These are phyloP conservation scores for Microtus montanus DNA, from an alignment of 2,113 vertebrate species.

Conservation along the genomic window DNA sequence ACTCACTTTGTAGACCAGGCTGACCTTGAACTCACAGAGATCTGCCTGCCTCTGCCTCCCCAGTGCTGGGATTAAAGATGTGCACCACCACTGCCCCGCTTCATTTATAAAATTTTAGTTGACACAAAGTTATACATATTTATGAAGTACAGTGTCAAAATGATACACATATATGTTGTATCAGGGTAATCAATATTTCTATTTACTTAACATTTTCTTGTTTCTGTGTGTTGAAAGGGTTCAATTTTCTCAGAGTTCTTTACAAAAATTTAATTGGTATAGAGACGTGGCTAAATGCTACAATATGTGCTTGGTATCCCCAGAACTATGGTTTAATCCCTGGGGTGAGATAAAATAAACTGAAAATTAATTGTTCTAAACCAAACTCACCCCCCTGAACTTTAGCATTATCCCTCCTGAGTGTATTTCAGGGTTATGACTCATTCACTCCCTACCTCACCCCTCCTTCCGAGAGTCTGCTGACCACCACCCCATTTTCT, in stretches of 20 bases:
- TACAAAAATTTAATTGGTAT: neutral
- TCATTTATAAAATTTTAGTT: neutral
- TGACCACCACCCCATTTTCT: neutral
- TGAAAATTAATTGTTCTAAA: neutral
- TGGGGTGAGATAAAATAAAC: neutral
- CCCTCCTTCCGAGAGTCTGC: neutral
- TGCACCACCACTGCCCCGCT: too few species aligned
- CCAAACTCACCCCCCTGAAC: neutral
- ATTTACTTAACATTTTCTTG: neutral
- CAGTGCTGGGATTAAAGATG: too few species aligned
- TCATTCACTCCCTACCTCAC: neutral
- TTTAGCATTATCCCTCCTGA: neutral
- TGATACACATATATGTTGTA: neutral
- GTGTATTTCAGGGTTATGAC: too few species aligned
- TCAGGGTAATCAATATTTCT: neutral
- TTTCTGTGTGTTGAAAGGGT: neutral
- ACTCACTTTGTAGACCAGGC: too few species aligned
- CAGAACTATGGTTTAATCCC: neutral
- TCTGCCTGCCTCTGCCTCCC: too few species aligned
- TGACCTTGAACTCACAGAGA: too few species aligned
- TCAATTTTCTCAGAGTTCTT: neutral
- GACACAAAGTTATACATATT: neutral
- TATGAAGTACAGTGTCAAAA: neutral
- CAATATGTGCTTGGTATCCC: neutral
- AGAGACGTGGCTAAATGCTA: neutral